Percentiles rank a stretch among this genome's conserved stretches.
Conservation (phyloP, 2,113 vertebrate genomes). For the Onychostruthus taczanowskii region DNA sequence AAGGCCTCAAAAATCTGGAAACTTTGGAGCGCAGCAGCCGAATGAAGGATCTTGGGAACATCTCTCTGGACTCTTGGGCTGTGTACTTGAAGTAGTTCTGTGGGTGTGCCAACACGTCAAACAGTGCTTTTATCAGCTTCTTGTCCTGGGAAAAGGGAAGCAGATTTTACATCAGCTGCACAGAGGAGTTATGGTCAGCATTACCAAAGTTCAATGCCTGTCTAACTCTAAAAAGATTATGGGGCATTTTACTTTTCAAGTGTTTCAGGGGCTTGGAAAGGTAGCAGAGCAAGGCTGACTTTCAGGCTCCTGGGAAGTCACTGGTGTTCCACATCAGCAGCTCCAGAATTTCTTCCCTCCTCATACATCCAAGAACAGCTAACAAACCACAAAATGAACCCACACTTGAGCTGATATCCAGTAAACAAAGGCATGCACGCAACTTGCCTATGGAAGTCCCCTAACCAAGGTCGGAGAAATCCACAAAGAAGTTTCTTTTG, state of each 20-base stretch:
- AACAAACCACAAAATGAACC: not conserved
- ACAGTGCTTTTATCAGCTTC: conserved; percentile 96
- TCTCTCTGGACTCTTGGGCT: conserved; percentile 97
- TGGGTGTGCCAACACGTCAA: conserved; percentile 95
- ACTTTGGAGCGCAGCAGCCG: conserved; percentile 95
- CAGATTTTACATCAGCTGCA: not conserved
- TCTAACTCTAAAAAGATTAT: not conserved
- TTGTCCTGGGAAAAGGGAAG: conserved; percentile 86
- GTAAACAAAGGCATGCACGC: not conserved
- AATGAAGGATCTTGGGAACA: conserved; percentile 99
- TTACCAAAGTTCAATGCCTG: not conserved
- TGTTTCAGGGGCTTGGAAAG: not conserved
- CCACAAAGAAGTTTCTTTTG: fast-evolving
- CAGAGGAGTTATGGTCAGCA: not conserved
- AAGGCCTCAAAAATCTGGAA: conserved; percentile 93
- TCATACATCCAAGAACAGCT: not conserved
- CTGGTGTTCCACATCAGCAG: not conserved
- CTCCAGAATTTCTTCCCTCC: not conserved
- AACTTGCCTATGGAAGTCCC: not conserved
- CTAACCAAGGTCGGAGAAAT: not conserved
- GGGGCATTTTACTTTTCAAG: not conserved
- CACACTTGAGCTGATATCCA: not conserved
- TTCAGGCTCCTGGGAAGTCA: not conserved
- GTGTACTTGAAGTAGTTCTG: conserved; percentile 99
- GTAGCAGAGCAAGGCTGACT: not conserved